Percentiles rank a stretch among this genome's conserved stretches.
Evolutionary conservation across 2,113 vertebrate species (phyloP).

Genomic region (Nyctereutes procyonoides): DNA sequence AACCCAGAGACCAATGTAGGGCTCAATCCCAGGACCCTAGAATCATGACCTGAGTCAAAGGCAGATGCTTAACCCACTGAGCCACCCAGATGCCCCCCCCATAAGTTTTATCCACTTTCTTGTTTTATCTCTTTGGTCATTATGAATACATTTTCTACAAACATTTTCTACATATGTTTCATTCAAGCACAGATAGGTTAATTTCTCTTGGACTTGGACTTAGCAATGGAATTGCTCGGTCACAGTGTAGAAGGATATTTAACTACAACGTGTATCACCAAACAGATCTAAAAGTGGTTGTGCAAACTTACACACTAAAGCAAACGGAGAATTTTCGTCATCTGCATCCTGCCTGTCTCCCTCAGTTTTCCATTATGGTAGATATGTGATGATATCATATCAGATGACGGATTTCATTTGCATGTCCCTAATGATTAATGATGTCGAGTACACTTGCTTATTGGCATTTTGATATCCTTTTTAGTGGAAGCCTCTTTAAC

Average conservation of each 20-base stretch:
- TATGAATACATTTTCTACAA: neutral
- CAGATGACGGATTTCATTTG: neutral
- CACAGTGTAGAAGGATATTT: neutral
- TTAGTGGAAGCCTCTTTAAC: neutral
- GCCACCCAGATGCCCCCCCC: too few relatives aligned
- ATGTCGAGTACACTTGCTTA: neutral
- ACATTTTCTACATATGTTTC: neutral
- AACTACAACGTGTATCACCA: accelerated
- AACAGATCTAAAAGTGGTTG: neutral
- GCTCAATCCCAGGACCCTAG: too few relatives aligned
- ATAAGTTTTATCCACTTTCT: neutral
- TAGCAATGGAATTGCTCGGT: neutral
- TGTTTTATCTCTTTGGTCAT: neutral
- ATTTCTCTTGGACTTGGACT: neutral
- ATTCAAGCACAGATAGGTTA: neutral
- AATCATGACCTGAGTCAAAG: too few relatives aligned
- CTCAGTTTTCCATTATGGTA: too few relatives aligned
- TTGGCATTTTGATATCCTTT: neutral
- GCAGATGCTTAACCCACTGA: too few relatives aligned
- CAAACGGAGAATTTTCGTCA: too few relatives aligned
- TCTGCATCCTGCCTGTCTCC: too few relatives aligned
- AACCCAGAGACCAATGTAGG: too few relatives aligned
- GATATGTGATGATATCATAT: neutral
- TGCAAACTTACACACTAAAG: neutral
- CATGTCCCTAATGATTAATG: too few relatives aligned